phyloP scores from a whole-genome alignment of 2,888 invertebrate species.

The Lasioglossum vierecki region DNA sequence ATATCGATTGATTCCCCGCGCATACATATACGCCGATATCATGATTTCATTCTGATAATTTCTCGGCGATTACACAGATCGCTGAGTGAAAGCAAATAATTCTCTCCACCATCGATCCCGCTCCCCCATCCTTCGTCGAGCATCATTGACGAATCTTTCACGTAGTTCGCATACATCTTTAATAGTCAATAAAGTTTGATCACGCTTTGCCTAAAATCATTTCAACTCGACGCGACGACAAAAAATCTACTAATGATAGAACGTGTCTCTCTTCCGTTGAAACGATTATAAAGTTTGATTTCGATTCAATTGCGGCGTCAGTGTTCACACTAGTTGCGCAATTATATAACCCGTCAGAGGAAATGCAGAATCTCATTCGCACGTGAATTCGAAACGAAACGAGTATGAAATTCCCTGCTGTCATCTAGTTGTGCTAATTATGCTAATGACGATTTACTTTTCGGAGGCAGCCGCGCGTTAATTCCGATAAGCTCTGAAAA shows the following conservation, averaged over 20 bases:
- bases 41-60: background rate
- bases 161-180: background rate
- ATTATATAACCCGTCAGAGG: background rate
- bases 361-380: background rate
- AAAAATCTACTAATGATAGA: background rate
- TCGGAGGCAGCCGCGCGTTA: background rate
- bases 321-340: background rate
- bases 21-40: background rate
- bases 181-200: background rate
- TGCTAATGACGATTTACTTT: background rate
- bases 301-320: background rate
- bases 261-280: background rate
- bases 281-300: background rate
- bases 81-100: background rate
- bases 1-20: background rate
- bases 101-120: background rate
- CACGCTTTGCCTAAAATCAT: background rate
- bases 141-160: background rate
- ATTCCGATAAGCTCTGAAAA: background rate
- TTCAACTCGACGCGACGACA: background rate
- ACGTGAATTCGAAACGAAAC: background rate
- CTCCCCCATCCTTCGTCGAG: too few relatives aligned
- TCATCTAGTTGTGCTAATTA: background rate
- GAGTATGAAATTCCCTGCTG: background rate
- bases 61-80: background rate